These are phyloP conservation scores for Scytalopus superciliaris DNA, from an alignment of 2,113 vertebrate genomes.

Conservation along the genomic window DNA sequence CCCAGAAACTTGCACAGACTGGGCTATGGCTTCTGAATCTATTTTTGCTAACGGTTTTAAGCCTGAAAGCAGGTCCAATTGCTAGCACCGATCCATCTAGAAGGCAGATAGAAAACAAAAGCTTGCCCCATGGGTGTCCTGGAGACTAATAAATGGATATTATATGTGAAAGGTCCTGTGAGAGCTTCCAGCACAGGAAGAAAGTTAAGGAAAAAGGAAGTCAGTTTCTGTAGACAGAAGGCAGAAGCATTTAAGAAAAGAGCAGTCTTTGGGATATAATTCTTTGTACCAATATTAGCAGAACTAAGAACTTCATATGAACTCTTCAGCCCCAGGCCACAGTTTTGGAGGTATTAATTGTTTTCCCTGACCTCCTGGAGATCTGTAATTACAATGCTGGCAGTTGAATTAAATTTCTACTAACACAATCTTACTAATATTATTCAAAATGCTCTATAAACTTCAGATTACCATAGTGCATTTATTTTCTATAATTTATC, in stretches of 20 bases:
- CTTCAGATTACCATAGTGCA: neutral
- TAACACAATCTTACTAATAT: neutral
- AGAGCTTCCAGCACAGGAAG: neutral
- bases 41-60: neutral
- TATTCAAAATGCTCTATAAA: slow-evolving; percentile 9
- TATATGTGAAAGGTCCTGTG: neutral
- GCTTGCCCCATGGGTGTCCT: too few relatives aligned
- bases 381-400: slow-evolving; percentile 27
- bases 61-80: neutral
- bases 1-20: neutral
- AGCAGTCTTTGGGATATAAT: neutral
- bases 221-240: neutral
- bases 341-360: neutral
- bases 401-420: neutral
- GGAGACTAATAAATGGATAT: neutral
- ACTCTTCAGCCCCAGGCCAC: neutral
- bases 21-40: neutral
- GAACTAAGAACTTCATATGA: neutral
- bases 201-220: neutral
- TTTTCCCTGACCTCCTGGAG: neutral
- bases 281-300: neutral
- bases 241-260: neutral
- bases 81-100: neutral
- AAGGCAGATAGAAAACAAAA: neutral
- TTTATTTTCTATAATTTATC: neutral